Base-by-base conservation (phyloP, 2,113 vertebrate genomes). In the Sitta europaea region DNA sequence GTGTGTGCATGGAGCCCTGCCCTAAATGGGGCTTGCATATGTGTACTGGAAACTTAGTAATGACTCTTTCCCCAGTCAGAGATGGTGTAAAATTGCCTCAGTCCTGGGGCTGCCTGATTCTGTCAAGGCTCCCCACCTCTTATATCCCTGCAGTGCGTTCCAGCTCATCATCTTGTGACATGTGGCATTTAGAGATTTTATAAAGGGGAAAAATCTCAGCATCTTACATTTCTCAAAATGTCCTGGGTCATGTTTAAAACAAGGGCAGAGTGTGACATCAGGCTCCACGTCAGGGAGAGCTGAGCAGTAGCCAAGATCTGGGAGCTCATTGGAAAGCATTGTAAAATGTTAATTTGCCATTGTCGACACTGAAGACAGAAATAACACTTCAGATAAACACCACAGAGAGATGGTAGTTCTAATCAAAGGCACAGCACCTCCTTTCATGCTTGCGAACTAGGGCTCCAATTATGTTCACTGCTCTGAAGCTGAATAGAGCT, bases 401-500 rank as follows among this genome's bases (percentile, higher is more conserved):
- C 90, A 95, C 57, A 31, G 93, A 92, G 95, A 96, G 82, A 74
- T 94, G 94, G 96, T 96, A 91, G 66, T 95, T 96, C 92, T 95
- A 84, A 90, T 94, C 93, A 96, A 96, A 97, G 94, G 78, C 95
- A 91, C 92, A 95, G 91, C 83, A 86, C 94, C 90, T 93, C 89
- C 90, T 97, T 92, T 95, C 93, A 88, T 95, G 81, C 94, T 92
- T 90, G 94, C 84, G 20, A 92, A 95, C 83, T 93, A 83, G 95
- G 95, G 74, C 94, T 95, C 76, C 81, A 94, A 96, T 96, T 96
- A 93, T 96, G 85, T 96, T 94, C 94, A 93, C 50, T 97, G 96
- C 95, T 90, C 86, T 97, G 96, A 97, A 97, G 96, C 93, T 95
- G 91, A 97, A 96, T 96, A 90, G 94, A 95, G 76, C 61, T 31